phyloP scores from a whole-genome alignment of 1,140 invertebrate species.

The Plectrocnemia conspersa region DNA sequence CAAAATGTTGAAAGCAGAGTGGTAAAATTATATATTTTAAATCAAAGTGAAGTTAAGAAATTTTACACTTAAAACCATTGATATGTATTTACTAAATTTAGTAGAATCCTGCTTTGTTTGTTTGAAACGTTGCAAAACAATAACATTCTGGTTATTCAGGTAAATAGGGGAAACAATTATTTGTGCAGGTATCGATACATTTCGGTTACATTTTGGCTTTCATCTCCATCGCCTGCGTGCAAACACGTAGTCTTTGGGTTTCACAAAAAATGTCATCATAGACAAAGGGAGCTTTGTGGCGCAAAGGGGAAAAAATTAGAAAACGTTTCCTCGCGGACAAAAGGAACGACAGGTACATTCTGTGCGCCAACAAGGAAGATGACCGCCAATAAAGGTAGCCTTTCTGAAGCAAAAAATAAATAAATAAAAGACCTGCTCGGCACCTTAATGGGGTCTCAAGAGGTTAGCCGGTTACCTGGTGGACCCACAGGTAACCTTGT shows the following conservation, averaged over 20 bases:
- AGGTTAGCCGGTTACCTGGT: conserved; percentile 29
- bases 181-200: neutral
- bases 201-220: neutral
- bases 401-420: conserved; percentile 5
- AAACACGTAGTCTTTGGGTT: no score
- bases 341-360: conserved; percentile 3
- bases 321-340: conserved; percentile 8
- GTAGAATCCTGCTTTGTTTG: no score
- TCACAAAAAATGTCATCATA: no score
- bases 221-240: neutral
- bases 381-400: conserved; percentile 13
- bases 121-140: neutral
- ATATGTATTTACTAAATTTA: no score
- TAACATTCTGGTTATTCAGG: neutral
- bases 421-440: conserved; percentile 3
- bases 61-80: no score
- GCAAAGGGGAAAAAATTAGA: neutral
- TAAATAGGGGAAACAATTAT: neutral
- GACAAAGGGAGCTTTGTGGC: no score
- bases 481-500: conserved; percentile 27
- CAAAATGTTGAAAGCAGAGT: no score
- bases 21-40: no score
- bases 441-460: conserved; percentile 28
- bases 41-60: no score
- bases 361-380: neutral